Evolutionary conservation across 2,797 vertebrate genomes (phyloP), one percentile per base, ranked within the genome.

Genomic region (Sebastes nivosus): DNA sequence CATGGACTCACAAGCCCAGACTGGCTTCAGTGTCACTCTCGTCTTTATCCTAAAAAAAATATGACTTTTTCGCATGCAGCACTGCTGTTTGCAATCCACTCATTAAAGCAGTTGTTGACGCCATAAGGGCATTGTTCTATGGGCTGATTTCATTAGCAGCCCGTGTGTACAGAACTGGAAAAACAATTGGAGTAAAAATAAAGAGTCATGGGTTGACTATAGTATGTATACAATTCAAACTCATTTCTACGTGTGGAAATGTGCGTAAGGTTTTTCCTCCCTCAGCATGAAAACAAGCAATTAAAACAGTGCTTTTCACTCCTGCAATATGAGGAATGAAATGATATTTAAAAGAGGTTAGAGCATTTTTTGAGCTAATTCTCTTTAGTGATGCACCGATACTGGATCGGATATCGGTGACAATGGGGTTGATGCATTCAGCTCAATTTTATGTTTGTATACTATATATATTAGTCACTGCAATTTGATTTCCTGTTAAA

Each of bases 141-240:
- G 74, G 64, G 68, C 72, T 85, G 85, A 90, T 89, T 88, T 86
- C 81, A 89, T 91, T 87, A 90, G 85, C 72, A 87, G 83, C 57
- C 68, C 11, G 65, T 77, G 81, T 88, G 81, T 83, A 67, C 50
- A 79, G 67, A 83, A 77, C 67, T 85, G 87, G 67, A 75, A 84
- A 82, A 89, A 87, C 83, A 88, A 86, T 76, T n/a, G 74, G 64
- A 86, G 73, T 22, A 50, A 30, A 72, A 22, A 72, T 14, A 72
- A 20, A 69, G 65, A 29, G 29, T 55, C 72, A 36, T 11, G 67
- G 68, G 42, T 59, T 65, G 30, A 78, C 36, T 29, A 61, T 60
- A 58, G 30, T 42, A 58, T 67, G 50, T 38, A 29, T 34, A 72
- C 52, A 67, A 72, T 73, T 83, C 38, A 81, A 82, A 81, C 74